A percentile compares a stretch with the other conserved stretches of the same genome.
These are phyloP conservation scores for Glomeris maerens DNA, from an alignment of 1,140 invertebrate genomes.

Conservation along the genomic window DNA sequence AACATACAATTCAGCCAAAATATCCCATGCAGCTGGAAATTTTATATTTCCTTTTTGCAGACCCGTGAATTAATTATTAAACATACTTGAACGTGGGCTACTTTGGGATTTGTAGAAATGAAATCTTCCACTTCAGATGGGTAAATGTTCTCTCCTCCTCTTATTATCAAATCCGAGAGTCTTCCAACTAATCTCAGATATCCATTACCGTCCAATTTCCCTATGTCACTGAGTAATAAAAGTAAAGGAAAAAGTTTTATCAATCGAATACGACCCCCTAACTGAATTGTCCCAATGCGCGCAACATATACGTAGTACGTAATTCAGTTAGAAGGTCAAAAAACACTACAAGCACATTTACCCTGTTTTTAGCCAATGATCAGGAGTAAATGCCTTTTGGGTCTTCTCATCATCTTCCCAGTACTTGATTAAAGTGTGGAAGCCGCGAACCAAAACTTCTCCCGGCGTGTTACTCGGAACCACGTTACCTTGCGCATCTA, in stretches of 20 bases:
- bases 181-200: constrained; percentile 27
- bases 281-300: background rate
- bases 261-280: background rate
- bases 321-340: background rate
- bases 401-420: constrained; percentile 72
- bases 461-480: constrained; percentile 62
- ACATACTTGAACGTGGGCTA: constrained; percentile 60
- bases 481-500: constrained; percentile 50
- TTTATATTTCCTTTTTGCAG: background rate
- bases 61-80: no score
- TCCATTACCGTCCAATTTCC: constrained; percentile 28
- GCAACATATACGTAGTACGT: no score
- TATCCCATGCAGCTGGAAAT: no score
- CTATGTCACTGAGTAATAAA: constrained; percentile 25
- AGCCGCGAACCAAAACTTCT: constrained; percentile 69
- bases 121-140: constrained; percentile 76
- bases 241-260: background rate
- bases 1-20: no score
- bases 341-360: constrained; percentile 28
- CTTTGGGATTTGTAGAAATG: constrained; percentile 54
- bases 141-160: constrained; percentile 83
- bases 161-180: constrained; percentile 78
- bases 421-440: constrained; percentile 69
- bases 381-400: constrained; percentile 46
- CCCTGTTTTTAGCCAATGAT: constrained; percentile 84